These are phyloP conservation scores for Phyllostomus hastatus DNA, from an alignment of 2,113 vertebrate species.

Conservation along the genomic window DNA sequence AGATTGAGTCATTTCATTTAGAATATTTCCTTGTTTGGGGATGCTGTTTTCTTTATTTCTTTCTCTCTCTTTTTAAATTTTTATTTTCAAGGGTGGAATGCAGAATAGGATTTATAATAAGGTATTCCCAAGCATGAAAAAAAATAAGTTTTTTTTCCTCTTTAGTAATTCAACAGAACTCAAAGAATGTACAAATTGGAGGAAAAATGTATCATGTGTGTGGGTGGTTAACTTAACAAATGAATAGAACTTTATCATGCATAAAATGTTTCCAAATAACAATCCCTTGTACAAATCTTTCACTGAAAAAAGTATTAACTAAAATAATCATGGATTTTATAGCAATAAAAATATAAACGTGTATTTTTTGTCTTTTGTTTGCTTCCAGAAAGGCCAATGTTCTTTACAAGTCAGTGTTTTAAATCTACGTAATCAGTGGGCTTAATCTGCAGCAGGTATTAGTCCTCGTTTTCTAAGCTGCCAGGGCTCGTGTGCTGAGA, in stretches of 20 bases:
- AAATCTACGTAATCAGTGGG: background rate
- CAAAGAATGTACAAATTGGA: constrained; percentile 5
- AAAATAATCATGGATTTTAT: constrained; percentile 15
- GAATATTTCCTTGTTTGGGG: background rate
- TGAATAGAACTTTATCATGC: background rate
- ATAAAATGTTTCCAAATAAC: background rate
- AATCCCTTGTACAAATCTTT: constrained; percentile 11
- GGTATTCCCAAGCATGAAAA: background rate
- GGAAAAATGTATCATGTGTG: background rate
- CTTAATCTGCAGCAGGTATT: constrained; percentile 13
- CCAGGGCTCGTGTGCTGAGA: background rate
- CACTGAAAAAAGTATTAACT: background rate
- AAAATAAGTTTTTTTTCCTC: background rate
- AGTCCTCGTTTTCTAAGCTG: constrained; percentile 38
- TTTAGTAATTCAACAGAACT: background rate
- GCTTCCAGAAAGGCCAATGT: background rate
- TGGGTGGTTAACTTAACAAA: background rate
- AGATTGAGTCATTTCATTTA: background rate
- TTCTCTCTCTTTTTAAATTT: background rate
- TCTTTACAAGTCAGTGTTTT: constrained; percentile 1
- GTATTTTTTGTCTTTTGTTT: constrained; percentile 39
- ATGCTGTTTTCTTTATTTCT: background rate
- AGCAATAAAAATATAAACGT: constrained; percentile 1
- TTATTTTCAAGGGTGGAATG: background rate
- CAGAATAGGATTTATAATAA: background rate